Evolutionary conservation across 2,797 vertebrate species (phyloP), one percentile per base, ranked within the genome.

Genomic region (Rousettus madagascariensis): DNA sequence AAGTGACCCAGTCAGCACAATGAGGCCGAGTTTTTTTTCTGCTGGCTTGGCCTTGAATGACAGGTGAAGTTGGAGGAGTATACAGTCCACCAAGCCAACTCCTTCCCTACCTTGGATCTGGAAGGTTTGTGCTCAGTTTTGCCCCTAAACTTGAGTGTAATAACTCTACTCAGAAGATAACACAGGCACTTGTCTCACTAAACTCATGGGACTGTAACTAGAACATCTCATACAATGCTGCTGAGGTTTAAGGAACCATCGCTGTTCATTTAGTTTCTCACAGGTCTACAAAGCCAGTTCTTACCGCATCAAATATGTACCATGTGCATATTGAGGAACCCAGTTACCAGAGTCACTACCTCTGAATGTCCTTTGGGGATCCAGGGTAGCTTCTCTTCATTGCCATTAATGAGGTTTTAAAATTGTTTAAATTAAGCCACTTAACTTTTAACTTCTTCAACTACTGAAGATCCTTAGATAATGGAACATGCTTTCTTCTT

Each of bases 201-300:
- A 71, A 63, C 72, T 59, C 2, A 0, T 8, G 5, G 5, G 7
- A 22, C 49, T 16, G 1, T 20, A 22, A 33, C 63, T 16, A 41
- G 36, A 74, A 43, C 9, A 28, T 22, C 5, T 6, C 2, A 0
- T 10, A 3, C 0, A 12, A 43, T 33, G 30, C 5, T 9, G 0
- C 19, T 2, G 7, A n/a, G 15, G 22, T 59, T 6, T 30, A 26
- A n/a, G 36, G 57, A 77, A 9, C 8, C 33, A 30, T 4, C 16
- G 3, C 26, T 36, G 36, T 46, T 28, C 26, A 2, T 30, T 84
- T 59, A 33, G 28, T 24, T 38, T 38, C 71, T 24, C n/a, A 28
- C 30, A 8, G 20, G 28, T 80, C 38, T 43, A 16, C 16, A 75
- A 63, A 59, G 16, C 9, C 43, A 68, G 20, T 46, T 28, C 10